These are phyloP conservation scores for Brenthis hecate DNA, from an alignment of 2,888 invertebrate species.

Conservation along the genomic window DNA sequence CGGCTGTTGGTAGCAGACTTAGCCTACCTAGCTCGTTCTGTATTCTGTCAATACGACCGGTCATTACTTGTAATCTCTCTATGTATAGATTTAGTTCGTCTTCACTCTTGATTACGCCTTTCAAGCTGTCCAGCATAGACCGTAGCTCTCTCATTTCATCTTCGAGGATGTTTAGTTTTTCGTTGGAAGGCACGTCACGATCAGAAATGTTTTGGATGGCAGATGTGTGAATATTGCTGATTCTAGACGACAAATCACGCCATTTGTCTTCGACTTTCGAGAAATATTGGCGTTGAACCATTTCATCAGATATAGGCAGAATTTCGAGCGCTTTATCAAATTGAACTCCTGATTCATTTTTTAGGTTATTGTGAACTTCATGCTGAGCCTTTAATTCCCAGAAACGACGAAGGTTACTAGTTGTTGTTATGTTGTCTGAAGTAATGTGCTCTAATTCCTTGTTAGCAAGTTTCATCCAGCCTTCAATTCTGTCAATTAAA, in stretches of 20 bases:
- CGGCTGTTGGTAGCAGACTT: constrained; percentile 87
- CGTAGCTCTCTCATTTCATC: constrained; percentile 89
- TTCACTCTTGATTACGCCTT: constrained; percentile 90
- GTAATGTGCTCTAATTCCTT: constrained; percentile 86
- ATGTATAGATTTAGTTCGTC: constrained; percentile 92
- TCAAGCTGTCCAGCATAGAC: constrained; percentile 85
- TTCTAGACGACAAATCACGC: constrained; percentile 84
- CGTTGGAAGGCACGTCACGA: constrained; percentile 87
- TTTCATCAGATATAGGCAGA: constrained; percentile 92
- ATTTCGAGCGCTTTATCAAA: constrained; percentile 90
- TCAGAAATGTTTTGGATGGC: constrained; percentile 88
- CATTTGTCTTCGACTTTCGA: constrained; percentile 90
- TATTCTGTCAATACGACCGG: constrained; percentile 88
- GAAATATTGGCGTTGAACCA: constrained; percentile 90
- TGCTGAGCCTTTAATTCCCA: constrained; percentile 95
- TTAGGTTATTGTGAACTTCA: constrained; percentile 90
- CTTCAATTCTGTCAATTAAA: constrained; percentile 87
- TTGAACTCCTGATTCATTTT: constrained; percentile 86
- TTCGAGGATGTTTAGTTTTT: constrained; percentile 88
- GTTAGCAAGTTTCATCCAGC: constrained; percentile 89
- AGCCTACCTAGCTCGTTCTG: constrained; percentile 90
- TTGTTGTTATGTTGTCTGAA: constrained; percentile 83
- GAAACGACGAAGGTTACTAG: constrained; percentile 90
- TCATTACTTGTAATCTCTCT: constrained; percentile 90
- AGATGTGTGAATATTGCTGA: constrained; percentile 85